phyloP scores from a whole-genome alignment of 1,140 invertebrate species.

The Subanguina moxae region DNA sequence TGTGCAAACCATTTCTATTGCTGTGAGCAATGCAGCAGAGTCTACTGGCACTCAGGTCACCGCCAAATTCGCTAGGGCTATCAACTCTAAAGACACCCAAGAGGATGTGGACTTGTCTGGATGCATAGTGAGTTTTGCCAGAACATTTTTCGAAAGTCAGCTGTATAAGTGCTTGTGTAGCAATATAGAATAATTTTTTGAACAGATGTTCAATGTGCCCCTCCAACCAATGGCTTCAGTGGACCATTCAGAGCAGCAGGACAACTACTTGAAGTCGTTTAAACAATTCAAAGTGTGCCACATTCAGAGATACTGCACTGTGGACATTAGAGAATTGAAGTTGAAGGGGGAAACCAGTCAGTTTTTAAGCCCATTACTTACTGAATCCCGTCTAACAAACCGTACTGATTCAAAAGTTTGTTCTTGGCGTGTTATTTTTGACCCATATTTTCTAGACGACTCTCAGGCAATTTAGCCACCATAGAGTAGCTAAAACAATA shows the following conservation, averaged over 20 bases:
- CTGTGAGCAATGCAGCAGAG: constrained; percentile 5
- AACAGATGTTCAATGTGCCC: constrained; percentile 26
- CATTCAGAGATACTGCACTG: constrained; percentile 31
- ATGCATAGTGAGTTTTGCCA: constrained; percentile 17
- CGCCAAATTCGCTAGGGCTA: constrained; percentile 27
- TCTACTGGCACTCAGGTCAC: constrained; percentile 8
- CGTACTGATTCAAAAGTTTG: too few relatives aligned
- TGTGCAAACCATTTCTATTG: constrained; percentile 33
- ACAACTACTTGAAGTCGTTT: constrained; percentile 3
- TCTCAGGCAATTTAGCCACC: too few relatives aligned
- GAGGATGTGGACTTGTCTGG: constrained; percentile 29
- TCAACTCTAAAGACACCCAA: constrained; percentile 28
- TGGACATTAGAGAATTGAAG: constrained; percentile 20
- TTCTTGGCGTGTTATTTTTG: too few relatives aligned
- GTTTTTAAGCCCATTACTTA: too few relatives aligned
- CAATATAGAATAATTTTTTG: constrained; percentile 8
- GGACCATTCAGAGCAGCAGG: background rate
- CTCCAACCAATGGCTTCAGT: background rate
- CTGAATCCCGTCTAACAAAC: too few relatives aligned
- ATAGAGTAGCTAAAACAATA: too few relatives aligned
- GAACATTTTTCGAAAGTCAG: background rate
- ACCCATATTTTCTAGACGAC: too few relatives aligned
- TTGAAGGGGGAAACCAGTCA: background rate
- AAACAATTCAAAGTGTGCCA: constrained; percentile 30
- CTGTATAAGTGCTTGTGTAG: too few relatives aligned